Percentiles rank a stretch among this genome's conserved stretches.
Conservation (phyloP, 1,140 invertebrate species). For the Artemia franciscana region DNA sequence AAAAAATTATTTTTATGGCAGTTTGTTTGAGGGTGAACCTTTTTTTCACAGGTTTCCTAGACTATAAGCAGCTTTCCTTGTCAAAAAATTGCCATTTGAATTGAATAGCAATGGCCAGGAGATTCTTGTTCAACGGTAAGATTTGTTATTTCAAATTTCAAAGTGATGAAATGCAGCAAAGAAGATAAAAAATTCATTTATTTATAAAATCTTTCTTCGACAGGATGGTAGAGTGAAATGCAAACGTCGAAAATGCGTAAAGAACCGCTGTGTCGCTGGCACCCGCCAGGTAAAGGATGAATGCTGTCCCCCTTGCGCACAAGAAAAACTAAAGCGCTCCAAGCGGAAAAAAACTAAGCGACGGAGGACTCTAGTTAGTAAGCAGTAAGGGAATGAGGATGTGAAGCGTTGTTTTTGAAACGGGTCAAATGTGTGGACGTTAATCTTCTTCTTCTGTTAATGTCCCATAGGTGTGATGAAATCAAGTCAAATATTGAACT, state of each 20-base stretch:
- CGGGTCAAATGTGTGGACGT: not conserved
- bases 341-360: not conserved
- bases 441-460: not conserved
- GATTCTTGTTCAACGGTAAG: slow-evolving; percentile 1
- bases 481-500: not conserved
- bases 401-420: not conserved
- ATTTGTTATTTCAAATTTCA: slow-evolving; percentile 4
- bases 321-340: not conserved
- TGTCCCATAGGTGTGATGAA: not conserved
- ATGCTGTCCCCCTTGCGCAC: slow-evolving; percentile 14
- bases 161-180: too few species aligned
- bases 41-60: too few species aligned
- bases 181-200: too few species aligned
- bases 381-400: not conserved
- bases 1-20: too few species aligned
- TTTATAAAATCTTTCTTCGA: slow-evolving; percentile 15
- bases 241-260: slow-evolving; percentile 46
- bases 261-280: slow-evolving; percentile 17
- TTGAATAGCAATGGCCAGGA: not conserved
- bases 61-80: slow-evolving; percentile 1
- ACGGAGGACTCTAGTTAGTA: not conserved
- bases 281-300: slow-evolving; percentile 11
- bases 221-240: slow-evolving; percentile 56
- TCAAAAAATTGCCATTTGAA: not conserved
- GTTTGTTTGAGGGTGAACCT: too few species aligned